Percentiles rank a stretch among this genome's conserved stretches.
Evolutionary conservation across 1,140 invertebrate species (phyloP).

Genomic region (Bombus difficillimus): DNA sequence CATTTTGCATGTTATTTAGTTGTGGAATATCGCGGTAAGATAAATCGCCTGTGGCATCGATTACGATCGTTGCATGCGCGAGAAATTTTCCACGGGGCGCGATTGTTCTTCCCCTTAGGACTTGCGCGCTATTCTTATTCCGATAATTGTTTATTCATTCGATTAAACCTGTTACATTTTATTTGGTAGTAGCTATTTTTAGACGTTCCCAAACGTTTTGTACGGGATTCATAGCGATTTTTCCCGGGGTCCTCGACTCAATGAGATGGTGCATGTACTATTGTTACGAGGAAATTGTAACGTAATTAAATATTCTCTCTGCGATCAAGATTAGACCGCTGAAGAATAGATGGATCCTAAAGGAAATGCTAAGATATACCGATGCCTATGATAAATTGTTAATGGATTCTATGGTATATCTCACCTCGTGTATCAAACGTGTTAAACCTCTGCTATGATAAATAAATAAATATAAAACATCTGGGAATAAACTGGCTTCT

Average conservation of each 20-base stretch:
- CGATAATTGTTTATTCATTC: slow-evolving; percentile 11
- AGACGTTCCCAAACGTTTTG: slow-evolving; percentile 22
- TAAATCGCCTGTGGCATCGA: neutral
- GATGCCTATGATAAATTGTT: slow-evolving; percentile 24
- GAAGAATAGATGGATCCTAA: slow-evolving; percentile 27
- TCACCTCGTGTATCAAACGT: neutral
- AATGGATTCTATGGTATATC: neutral
- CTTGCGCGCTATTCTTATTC: neutral
- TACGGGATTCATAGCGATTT: neutral
- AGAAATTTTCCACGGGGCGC: slow-evolving; percentile 26
- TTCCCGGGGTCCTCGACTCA: neutral
- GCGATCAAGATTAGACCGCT: slow-evolving; percentile 12
- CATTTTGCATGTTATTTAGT: neutral
- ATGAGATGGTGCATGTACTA: neutral
- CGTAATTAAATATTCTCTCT: slow-evolving; percentile 16
- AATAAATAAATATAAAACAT: slow-evolving; percentile 21
- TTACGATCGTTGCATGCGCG: neutral
- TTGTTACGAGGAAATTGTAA: slow-evolving; percentile 12
- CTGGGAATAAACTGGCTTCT: neutral
- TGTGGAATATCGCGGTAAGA: neutral
- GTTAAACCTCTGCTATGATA: slow-evolving; percentile 1
- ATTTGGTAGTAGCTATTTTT: slow-evolving; percentile 1
- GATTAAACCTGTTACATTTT: slow-evolving; percentile 1
- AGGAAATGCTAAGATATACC: slow-evolving; percentile 36
- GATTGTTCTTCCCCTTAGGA: neutral